Conservation (phyloP, 2,797 vertebrate genomes). For the Argentina silus region DNA sequence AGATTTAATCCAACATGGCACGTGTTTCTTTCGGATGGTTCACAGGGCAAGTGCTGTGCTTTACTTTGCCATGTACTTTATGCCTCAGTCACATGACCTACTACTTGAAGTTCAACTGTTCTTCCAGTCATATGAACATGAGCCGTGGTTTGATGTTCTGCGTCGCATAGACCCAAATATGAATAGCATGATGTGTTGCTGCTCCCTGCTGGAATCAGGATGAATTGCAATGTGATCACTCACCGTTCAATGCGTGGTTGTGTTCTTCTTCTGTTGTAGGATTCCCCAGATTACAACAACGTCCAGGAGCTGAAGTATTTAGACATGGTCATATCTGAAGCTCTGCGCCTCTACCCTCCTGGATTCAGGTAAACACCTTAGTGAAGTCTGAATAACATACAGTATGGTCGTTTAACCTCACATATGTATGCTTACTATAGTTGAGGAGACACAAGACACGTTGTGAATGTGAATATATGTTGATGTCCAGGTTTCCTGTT, state of each 20-base stretch:
- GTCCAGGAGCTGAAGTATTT: conserved; percentile 90
- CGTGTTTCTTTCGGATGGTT: too few relatives aligned
- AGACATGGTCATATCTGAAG: conserved; percentile 93
- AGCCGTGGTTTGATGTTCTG: too few relatives aligned
- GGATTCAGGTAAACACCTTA: conserved; percentile 59
- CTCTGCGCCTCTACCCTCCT: conserved; percentile 91
- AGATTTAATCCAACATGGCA: too few relatives aligned
- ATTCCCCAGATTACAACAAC: conserved; percentile 80
- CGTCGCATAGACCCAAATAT: neutral
- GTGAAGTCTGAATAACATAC: neutral
- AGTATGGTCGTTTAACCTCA: neutral
- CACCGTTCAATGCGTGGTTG: neutral
- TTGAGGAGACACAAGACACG: neutral
- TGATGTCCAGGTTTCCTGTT: too few relatives aligned
- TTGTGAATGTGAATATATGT: neutral
- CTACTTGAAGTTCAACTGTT: too few relatives aligned
- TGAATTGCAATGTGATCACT: conserved; percentile 29
- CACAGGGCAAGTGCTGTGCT: too few relatives aligned
- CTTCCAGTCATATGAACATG: too few relatives aligned
- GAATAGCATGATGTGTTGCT: conserved; percentile 27
- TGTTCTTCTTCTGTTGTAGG: conserved; percentile 66
- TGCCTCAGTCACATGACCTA: too few relatives aligned
- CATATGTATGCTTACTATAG: neutral
- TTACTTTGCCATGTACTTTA: too few relatives aligned
- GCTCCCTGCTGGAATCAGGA: conserved; percentile 38